These are phyloP conservation scores for Pristionchus mayeri DNA, from an alignment of 2,888 invertebrate genomes.

Conservation along the genomic window DNA sequence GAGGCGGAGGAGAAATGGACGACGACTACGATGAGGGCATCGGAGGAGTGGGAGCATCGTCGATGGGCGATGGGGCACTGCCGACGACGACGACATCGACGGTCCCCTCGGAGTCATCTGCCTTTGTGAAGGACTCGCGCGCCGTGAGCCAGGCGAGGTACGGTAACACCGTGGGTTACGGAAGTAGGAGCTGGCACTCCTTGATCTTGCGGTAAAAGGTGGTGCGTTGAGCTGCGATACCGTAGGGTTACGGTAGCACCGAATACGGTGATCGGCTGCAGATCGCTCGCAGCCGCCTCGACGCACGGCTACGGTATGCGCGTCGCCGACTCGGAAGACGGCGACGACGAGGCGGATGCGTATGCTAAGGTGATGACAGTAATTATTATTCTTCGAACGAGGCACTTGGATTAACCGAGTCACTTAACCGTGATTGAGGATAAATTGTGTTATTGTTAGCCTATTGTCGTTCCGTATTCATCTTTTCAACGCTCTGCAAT, in stretches of 20 bases:
- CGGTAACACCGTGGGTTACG: no score
- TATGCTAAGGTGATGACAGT: background rate
- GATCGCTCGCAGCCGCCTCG: background rate
- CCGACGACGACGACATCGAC: background rate
- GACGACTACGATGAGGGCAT: background rate
- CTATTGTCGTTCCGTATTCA: background rate
- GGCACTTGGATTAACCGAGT: no score
- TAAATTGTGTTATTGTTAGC: no score
- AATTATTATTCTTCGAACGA: background rate
- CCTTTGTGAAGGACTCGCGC: no score
- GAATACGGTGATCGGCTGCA: background rate
- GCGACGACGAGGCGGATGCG: background rate
- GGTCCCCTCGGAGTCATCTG: no score
- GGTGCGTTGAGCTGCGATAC: no score
- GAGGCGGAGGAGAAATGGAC: background rate
- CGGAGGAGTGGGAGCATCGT: conserved; percentile 5
- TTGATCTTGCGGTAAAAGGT: no score
- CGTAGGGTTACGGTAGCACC: no score
- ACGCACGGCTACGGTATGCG: conserved; percentile 5
- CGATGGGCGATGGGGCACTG: background rate
- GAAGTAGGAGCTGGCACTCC: no score
- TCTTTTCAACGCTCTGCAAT: no score
- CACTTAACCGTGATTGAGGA: no score
- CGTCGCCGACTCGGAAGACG: background rate
- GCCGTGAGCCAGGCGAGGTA: background rate